Evolutionary conservation across 2,113 vertebrate genomes (phyloP).

Genomic region (Campylomormyrus tamandua): DNA sequence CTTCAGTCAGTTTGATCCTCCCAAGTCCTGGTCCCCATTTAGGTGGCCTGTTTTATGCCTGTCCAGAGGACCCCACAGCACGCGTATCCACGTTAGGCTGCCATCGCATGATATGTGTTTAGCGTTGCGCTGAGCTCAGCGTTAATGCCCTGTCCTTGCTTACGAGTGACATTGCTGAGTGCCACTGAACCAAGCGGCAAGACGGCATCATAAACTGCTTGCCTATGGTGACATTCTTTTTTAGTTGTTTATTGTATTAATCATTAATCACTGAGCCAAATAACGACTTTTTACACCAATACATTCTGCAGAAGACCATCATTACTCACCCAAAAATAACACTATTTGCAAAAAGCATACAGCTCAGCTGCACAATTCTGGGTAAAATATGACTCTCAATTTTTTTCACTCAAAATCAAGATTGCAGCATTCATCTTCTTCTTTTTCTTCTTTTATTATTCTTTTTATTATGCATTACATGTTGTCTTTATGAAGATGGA

Average conservation of each 20-base stretch:
- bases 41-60: not conserved
- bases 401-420: not conserved
- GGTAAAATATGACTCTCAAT: not conserved
- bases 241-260: not conserved
- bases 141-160: not conserved
- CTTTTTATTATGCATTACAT: not conserved
- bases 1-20: too few relatives aligned
- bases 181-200: not conserved
- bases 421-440: not conserved
- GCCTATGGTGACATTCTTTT: not conserved
- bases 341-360: not conserved
- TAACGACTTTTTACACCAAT: not conserved
- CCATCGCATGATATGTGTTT: not conserved
- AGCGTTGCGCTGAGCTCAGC: not conserved
- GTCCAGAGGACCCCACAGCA: not conserved
- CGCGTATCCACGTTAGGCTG: not conserved
- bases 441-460: not conserved
- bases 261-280: not conserved
- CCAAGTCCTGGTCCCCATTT: not conserved
- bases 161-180: not conserved
- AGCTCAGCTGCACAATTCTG: not conserved
- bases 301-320: not conserved
- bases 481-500: not conserved
- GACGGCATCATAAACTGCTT: not conserved
- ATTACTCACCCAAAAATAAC: not conserved